Percentiles rank a stretch among this genome's conserved stretches.
These are phyloP conservation scores for Chrysolina americana DNA, from an alignment of 2,888 invertebrate genomes.

Conservation along the genomic window DNA sequence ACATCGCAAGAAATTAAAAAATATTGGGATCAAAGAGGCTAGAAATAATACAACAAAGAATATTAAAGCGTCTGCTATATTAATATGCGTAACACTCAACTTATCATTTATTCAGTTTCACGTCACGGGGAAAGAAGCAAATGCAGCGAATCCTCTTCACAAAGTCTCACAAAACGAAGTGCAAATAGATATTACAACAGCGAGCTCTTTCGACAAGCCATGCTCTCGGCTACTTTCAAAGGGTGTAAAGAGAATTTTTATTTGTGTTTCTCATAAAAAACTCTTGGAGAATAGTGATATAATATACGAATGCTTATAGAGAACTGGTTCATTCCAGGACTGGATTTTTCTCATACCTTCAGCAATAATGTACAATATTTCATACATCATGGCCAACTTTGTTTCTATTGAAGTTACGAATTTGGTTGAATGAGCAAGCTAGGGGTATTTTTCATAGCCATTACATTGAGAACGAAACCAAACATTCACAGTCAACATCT, in stretches of 20 bases:
- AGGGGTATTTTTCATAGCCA: no score
- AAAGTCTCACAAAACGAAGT: background rate
- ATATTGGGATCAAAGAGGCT: background rate
- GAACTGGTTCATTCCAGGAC: no score
- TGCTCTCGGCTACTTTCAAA: background rate
- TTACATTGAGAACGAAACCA: no score
- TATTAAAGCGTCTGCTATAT: background rate
- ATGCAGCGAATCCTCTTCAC: background rate
- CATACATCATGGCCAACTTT: no score
- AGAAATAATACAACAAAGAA: background rate
- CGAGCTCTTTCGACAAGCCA: background rate
- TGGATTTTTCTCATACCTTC: no score
- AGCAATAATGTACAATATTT: no score
- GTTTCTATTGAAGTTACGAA: no score
- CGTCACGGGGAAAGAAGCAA: background rate
- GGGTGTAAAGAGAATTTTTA: background rate
- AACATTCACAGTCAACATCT: no score
- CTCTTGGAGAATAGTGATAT: no score
- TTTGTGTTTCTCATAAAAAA: background rate
- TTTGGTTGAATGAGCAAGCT: no score
- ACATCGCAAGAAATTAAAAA: background rate
- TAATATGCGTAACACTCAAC: conserved; percentile 1
- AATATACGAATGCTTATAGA: no score
- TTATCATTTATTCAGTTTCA: conserved; percentile 10
- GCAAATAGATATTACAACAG: conserved; percentile 5